These are phyloP conservation scores for Ibycter americanus DNA, from an alignment of 2,797 vertebrate species.

Conservation along the genomic window DNA sequence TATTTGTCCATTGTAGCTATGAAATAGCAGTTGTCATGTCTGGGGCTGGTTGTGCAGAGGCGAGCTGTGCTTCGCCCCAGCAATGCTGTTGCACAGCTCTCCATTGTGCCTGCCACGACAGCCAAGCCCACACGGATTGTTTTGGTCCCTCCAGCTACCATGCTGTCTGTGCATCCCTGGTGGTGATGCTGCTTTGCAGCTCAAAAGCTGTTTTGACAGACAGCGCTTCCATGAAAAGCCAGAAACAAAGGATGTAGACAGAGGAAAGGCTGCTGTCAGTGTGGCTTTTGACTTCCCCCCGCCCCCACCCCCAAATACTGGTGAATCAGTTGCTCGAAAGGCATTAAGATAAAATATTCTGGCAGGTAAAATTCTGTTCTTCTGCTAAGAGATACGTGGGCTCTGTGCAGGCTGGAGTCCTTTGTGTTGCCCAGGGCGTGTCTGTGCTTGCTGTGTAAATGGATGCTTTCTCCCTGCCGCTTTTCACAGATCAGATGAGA, in stretches of 20 bases:
- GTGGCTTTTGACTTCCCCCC: background rate
- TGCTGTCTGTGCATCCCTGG: conserved; percentile 6
- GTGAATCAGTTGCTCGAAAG: background rate
- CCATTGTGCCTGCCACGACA: conserved; percentile 50
- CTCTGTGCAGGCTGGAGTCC: background rate
- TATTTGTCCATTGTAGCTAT: background rate
- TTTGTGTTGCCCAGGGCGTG: conserved; percentile 54
- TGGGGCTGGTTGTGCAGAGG: background rate
- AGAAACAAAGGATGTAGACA: conserved; percentile 60
- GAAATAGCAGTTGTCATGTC: background rate
- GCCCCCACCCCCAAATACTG: accelerated
- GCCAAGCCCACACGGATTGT: conserved; percentile 12
- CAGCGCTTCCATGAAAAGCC: conserved; percentile 4
- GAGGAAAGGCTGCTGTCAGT: background rate
- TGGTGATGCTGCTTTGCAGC: conserved; percentile 23
- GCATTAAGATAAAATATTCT: background rate
- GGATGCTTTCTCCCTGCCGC: conserved; percentile 24
- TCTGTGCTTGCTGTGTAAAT: conserved; percentile 16
- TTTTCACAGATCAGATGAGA: background rate
- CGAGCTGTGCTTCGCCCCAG: background rate
- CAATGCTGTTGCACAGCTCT: background rate
- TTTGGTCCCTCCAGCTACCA: background rate
- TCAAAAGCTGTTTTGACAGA: conserved; percentile 48
- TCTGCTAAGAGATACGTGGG: background rate
- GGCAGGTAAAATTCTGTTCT: background rate